phyloP scores from a whole-genome alignment of 35 echinoderm and acorn worm species.

The Diadema setosum region DNA sequence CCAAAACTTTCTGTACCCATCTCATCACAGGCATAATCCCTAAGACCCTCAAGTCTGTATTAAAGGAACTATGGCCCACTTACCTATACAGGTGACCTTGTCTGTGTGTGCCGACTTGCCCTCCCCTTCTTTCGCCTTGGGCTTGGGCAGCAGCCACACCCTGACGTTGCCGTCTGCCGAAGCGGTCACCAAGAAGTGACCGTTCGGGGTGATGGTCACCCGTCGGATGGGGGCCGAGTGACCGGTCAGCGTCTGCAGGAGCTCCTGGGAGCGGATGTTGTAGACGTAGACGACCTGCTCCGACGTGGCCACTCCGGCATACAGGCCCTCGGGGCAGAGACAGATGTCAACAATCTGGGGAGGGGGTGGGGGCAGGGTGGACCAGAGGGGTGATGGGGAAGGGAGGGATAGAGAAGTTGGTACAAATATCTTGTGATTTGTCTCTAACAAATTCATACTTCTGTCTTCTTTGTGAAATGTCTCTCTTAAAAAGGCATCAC shows the following conservation, averaged over 20 bases:
- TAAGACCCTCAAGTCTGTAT: too few relatives aligned
- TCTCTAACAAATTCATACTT: too few relatives aligned
- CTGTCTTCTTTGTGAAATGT: too few relatives aligned
- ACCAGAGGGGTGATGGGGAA: too few relatives aligned
- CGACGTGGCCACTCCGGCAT: conserved; percentile 68
- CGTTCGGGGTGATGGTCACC: conserved; percentile 73
- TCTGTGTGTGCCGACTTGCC: conserved; percentile 31
- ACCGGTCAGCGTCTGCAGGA: conserved; percentile 66
- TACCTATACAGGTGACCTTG: conserved; percentile 90
- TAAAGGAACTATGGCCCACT: too few relatives aligned
- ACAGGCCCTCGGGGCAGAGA: conserved; percentile 60
- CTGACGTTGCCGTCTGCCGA: conserved; percentile 57
- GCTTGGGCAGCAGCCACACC: conserved; percentile 70
- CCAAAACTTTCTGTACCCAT: too few relatives aligned
- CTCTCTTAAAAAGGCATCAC: too few relatives aligned
- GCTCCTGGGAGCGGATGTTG: conserved; percentile 67
- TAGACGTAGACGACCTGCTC: conserved; percentile 77
- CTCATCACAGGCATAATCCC: too few relatives aligned
- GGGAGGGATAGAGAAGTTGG: too few relatives aligned
- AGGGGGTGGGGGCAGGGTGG: too few relatives aligned
- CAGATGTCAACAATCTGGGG: conserved; percentile 66
- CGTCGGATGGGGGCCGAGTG: conserved; percentile 55
- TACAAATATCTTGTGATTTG: too few relatives aligned
- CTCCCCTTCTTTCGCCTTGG: not conserved
- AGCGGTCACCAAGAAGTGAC: conserved; percentile 82